Percentiles rank a stretch among this genome's conserved stretches.
Evolutionary conservation across 2,113 vertebrate species (phyloP).

Genomic region (Zosterops borbonicus): DNA sequence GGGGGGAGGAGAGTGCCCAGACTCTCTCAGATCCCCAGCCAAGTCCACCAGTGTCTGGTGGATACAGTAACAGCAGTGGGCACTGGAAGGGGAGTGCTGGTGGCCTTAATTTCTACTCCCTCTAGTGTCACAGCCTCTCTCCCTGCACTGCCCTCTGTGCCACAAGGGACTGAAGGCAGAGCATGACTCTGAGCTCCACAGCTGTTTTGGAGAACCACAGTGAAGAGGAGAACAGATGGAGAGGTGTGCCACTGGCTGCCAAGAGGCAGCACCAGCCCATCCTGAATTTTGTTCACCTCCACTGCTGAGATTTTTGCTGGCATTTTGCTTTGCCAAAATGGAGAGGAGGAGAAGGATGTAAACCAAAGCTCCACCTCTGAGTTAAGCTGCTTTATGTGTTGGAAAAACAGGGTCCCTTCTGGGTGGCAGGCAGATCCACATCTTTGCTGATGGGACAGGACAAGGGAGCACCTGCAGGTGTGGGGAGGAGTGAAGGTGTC

Average conservation of each 20-base stretch:
- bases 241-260: not conserved
- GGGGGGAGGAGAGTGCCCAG: not conserved
- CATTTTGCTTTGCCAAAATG: not conserved
- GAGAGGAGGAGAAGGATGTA: not conserved
- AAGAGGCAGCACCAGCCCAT: not conserved
- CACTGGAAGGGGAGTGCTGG: not conserved
- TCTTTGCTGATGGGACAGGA: not conserved
- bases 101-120: not conserved
- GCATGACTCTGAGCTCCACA: not conserved
- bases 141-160: not conserved
- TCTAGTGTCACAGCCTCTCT: not conserved
- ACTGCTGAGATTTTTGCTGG: not conserved
- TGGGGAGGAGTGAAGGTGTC: not conserved
- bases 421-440: not conserved
- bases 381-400: slow-evolving; percentile 14
- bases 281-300: not conserved
- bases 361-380: slow-evolving; percentile 16
- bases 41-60: not conserved
- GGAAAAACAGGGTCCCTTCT: not conserved
- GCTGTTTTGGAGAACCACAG: not conserved
- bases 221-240: not conserved
- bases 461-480: not conserved
- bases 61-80: not conserved
- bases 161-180: not conserved
- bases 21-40: not conserved